These are phyloP conservation scores for Formica selysi DNA, from an alignment of 1,140 invertebrate genomes.

Conservation along the genomic window DNA sequence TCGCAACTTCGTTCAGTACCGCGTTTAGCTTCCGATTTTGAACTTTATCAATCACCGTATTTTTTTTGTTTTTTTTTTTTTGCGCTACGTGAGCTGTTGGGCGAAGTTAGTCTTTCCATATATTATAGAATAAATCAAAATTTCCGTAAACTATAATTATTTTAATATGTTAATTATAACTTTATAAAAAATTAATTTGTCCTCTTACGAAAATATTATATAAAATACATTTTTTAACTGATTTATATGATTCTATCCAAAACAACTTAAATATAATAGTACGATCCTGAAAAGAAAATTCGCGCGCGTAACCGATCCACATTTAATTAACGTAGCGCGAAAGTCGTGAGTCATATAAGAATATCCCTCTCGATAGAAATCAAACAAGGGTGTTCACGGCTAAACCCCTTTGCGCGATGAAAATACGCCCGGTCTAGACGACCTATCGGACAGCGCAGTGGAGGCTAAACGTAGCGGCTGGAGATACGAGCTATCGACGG, in stretches of 20 bases:
- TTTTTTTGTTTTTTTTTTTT: conserved; percentile 26
- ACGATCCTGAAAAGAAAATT: background rate
- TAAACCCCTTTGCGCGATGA: background rate
- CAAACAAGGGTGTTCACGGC: background rate
- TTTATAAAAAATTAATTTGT: conserved; percentile 7
- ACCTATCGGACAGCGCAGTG: background rate
- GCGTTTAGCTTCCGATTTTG: conserved; percentile 35
- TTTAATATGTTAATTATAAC: background rate
- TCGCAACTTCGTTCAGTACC: conserved; percentile 28
- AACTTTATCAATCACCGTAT: conserved; percentile 33
- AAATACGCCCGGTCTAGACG: background rate
- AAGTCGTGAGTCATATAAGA: background rate
- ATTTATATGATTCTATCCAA: background rate
- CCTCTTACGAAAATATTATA: background rate
- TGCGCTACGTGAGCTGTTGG: background rate
- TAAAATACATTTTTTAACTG: background rate
- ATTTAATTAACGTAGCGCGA: background rate
- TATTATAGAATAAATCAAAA: background rate
- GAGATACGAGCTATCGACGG: background rate
- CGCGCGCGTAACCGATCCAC: background rate
- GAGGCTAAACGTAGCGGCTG: background rate
- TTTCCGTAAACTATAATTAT: background rate
- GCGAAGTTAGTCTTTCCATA: conserved; percentile 13
- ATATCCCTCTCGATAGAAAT: background rate
- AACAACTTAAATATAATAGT: background rate